Conservation (phyloP, 2,888 invertebrate species). For the Megastigmus dorsalis region DNA sequence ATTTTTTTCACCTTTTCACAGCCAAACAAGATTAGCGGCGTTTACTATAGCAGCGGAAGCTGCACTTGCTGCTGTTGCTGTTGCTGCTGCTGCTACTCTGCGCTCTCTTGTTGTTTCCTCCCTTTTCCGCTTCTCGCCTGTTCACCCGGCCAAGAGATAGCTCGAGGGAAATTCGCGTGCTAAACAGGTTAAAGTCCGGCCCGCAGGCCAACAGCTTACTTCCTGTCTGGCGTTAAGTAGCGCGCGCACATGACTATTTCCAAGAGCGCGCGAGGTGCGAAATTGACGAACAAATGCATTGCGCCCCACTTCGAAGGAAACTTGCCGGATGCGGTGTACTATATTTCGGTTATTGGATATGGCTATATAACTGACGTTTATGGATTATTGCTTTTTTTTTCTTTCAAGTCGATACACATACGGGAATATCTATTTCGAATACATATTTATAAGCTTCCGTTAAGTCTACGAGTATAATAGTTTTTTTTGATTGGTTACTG, state of each 20-base stretch:
- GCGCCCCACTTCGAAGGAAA: neutral
- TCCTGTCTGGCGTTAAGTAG: conserved; percentile 17
- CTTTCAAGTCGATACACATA: too few relatives aligned
- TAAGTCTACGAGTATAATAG: too few relatives aligned
- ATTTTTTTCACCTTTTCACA: conserved; percentile 27
- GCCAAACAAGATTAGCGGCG: conserved; percentile 37
- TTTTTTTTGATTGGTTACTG: too few relatives aligned
- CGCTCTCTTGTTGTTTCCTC: conserved; percentile 7
- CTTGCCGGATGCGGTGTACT: neutral
- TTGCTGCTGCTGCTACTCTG: too few relatives aligned
- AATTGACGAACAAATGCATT: too few relatives aligned
- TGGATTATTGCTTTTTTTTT: too few relatives aligned
- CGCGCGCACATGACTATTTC: conserved; percentile 17
- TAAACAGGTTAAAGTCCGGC: conserved; percentile 56
- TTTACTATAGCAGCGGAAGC: conserved; percentile 2
- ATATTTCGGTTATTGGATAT: neutral
- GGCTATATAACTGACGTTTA: neutral
- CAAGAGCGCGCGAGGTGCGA: neutral
- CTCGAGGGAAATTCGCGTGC: conserved; percentile 54
- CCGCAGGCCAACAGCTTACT: conserved; percentile 46
- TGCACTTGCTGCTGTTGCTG: neutral
- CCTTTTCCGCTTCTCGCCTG: neutral
- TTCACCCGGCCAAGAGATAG: neutral
- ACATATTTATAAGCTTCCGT: too few relatives aligned
- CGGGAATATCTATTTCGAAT: too few relatives aligned